phyloP scores from a whole-genome alignment of 2,797 vertebrate genomes.

The Lates japonicus region DNA sequence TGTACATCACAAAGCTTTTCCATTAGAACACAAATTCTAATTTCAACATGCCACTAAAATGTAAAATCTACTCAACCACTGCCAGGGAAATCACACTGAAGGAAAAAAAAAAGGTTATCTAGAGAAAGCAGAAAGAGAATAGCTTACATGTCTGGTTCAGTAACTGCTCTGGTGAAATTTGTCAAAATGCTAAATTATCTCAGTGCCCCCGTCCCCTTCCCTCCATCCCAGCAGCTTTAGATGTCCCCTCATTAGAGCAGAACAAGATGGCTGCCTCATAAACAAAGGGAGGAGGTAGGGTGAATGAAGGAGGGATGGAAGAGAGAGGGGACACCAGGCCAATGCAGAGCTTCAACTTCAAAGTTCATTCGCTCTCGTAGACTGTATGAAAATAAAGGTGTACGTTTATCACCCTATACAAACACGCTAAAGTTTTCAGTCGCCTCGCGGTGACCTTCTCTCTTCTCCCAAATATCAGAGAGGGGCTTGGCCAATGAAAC shows the following conservation, averaged over 20 bases:
- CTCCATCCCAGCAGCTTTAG: slow-evolving; percentile 71
- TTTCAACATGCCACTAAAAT: slow-evolving; percentile 77
- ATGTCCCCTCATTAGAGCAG: slow-evolving; percentile 68
- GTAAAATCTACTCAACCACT: slow-evolving; percentile 77
- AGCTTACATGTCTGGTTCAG: slow-evolving; percentile 72
- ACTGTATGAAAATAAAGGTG: slow-evolving; percentile 70
- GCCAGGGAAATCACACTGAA: slow-evolving; percentile 78
- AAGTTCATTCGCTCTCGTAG: slow-evolving; percentile 63
- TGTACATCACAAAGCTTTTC: too few species aligned
- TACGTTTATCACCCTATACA: slow-evolving; percentile 71
- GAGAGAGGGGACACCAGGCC: slow-evolving; percentile 56
- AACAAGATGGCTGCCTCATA: slow-evolving; percentile 72
- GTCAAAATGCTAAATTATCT: slow-evolving; percentile 51
- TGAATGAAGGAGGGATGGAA: slow-evolving; percentile 66
- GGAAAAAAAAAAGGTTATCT: slow-evolving; percentile 63
- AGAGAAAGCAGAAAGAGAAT: slow-evolving; percentile 71
- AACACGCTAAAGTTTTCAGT: slow-evolving; percentile 72
- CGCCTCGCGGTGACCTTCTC: slow-evolving; percentile 58
- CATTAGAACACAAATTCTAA: slow-evolving; percentile 77
- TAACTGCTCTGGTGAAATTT: slow-evolving; percentile 61
- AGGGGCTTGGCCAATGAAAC: slow-evolving; percentile 51
- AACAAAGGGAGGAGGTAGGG: slow-evolving; percentile 75
- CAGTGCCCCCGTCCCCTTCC: slow-evolving; percentile 52
- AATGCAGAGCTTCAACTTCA: slow-evolving; percentile 62
- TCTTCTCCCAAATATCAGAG: slow-evolving; percentile 50